Evolutionary conservation across 2,797 vertebrate genomes (phyloP).

Genomic region (Hapalemur alaotrensis): DNA sequence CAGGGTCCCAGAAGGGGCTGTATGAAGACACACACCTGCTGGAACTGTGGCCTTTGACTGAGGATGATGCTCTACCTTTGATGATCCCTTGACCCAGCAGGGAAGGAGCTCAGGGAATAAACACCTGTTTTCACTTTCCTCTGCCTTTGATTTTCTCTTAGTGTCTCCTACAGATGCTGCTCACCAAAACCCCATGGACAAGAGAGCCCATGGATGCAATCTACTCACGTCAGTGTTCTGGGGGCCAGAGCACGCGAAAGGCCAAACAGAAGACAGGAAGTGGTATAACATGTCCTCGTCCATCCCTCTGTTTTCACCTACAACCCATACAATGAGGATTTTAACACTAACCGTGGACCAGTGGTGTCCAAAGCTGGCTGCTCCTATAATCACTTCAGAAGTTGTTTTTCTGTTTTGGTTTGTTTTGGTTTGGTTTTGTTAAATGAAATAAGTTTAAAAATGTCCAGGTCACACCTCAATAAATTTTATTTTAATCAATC

Average conservation of each 20-base stretch:
- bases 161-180: neutral
- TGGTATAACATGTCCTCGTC: fast-evolving
- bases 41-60: neutral
- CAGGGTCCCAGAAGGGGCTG: neutral
- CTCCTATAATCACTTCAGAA: no score
- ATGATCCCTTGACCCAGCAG: neutral
- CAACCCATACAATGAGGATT: fast-evolving
- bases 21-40: neutral
- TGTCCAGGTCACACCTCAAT: fast-evolving
- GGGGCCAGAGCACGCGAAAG: no score
- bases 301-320: neutral
- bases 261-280: neutral
- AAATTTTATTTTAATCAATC: neutral
- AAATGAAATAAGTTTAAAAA: neutral
- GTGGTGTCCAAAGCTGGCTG: neutral
- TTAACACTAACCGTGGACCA: neutral
- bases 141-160: neutral
- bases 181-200: neutral
- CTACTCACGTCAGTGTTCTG: no score
- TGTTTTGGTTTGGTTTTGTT: neutral
- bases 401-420: no score
- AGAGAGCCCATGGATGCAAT: neutral
- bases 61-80: no score
- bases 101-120: neutral
- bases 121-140: neutral